A percentile compares a stretch with the other conserved stretches of the same genome.
Conservation (phyloP, 1,140 invertebrate genomes). For the Sminthurides bifidus region DNA sequence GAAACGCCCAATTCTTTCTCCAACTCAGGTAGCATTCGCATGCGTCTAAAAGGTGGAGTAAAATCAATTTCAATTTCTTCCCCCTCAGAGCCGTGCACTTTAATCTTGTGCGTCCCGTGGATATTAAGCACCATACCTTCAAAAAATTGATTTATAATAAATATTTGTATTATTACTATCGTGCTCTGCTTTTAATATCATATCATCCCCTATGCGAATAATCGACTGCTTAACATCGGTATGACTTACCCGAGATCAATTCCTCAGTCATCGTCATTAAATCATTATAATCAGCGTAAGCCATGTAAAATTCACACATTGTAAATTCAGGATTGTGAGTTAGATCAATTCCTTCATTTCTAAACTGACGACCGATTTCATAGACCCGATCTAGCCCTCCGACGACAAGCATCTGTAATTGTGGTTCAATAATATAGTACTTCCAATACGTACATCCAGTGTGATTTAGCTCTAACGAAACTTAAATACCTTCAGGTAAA, state of each 20-base stretch:
- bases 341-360: slow-evolving; percentile 97
- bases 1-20: slow-evolving; percentile 63
- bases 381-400: slow-evolving; percentile 95
- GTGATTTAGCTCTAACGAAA: background rate
- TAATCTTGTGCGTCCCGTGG: slow-evolving; percentile 57
- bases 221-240: slow-evolving; percentile 35
- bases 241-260: slow-evolving; percentile 59
- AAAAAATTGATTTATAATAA: slow-evolving; percentile 1
- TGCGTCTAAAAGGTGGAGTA: slow-evolving; percentile 86
- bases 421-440: slow-evolving; percentile 11
- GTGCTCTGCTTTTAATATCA: background rate
- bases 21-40: slow-evolving; percentile 82
- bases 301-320: slow-evolving; percentile 99
- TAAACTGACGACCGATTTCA: slow-evolving; percentile 93
- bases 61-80: slow-evolving; percentile 84
- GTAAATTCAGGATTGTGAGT: slow-evolving; percentile 99
- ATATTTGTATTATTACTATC: background rate
- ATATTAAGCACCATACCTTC: slow-evolving; percentile 56
- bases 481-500: slow-evolving; percentile 73
- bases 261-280: slow-evolving; percentile 84
- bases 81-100: slow-evolving; percentile 76
- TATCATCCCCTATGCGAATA: background rate
- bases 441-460: background rate
- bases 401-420: slow-evolving; percentile 76
- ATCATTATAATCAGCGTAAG: slow-evolving; percentile 98